These are phyloP conservation scores for Carterocephalus palaemon DNA, from an alignment of 2,888 invertebrate species.

Conservation along the genomic window DNA sequence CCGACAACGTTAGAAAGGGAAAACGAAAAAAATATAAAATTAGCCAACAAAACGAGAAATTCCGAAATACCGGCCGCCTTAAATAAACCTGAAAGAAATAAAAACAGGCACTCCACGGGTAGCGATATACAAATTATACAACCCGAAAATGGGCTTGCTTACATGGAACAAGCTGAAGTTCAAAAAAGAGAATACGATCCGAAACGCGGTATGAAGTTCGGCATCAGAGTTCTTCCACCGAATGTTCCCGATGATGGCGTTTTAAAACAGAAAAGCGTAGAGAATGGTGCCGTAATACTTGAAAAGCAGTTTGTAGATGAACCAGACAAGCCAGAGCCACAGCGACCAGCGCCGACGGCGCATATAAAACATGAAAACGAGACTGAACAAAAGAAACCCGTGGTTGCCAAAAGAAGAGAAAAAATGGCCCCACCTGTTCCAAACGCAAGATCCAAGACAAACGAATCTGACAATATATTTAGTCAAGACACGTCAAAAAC, in stretches of 20 bases:
- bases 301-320: slow-evolving; percentile 63
- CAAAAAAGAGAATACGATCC: slow-evolving; percentile 79
- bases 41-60: slow-evolving; percentile 57
- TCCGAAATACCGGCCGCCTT: slow-evolving; percentile 53
- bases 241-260: slow-evolving; percentile 76
- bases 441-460: slow-evolving; percentile 63
- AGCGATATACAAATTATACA: slow-evolving; percentile 65
- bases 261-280: slow-evolving; percentile 63
- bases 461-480: slow-evolving; percentile 56
- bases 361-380: slow-evolving; percentile 77
- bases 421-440: slow-evolving; percentile 73
- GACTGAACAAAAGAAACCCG: slow-evolving; percentile 66
- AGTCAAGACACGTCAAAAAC: slow-evolving; percentile 53
- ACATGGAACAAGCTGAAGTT: slow-evolving; percentile 68
- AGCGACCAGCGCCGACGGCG: slow-evolving; percentile 49
- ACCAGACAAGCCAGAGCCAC: slow-evolving; percentile 64
- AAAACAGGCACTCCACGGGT: slow-evolving; percentile 60
- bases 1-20: slow-evolving; percentile 70
- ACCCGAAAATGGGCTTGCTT: slow-evolving; percentile 60
- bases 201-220: slow-evolving; percentile 82
- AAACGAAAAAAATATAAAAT: slow-evolving; percentile 70
- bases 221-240: slow-evolving; percentile 82
- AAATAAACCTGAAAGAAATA: slow-evolving; percentile 64
- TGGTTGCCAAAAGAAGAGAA: slow-evolving; percentile 75
- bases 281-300: slow-evolving; percentile 58